These are phyloP conservation scores for Noctua fimbriata DNA, from an alignment of 2,888 invertebrate genomes.

Conservation along the genomic window DNA sequence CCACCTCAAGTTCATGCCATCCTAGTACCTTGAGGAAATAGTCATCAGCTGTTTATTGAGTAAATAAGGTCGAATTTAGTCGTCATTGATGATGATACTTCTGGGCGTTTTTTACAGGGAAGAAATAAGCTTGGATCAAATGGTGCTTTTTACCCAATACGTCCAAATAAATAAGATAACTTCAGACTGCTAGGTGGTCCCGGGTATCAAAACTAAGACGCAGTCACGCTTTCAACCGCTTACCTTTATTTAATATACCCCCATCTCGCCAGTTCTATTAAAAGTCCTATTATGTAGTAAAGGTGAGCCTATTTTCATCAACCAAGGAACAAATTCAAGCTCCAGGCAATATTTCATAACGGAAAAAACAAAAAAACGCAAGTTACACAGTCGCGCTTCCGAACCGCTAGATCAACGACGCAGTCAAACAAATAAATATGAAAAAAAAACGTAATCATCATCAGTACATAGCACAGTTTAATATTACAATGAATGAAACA, in stretches of 20 bases:
- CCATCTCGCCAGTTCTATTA: neutral
- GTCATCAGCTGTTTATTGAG: slow-evolving; percentile 48
- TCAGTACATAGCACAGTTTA: slow-evolving; percentile 19
- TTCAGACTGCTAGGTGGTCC: neutral
- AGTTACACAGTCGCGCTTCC: neutral
- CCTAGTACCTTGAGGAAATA: slow-evolving; percentile 37
- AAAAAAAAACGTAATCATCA: neutral
- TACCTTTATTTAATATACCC: neutral
- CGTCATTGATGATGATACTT: slow-evolving; percentile 10
- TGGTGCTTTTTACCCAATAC: neutral
- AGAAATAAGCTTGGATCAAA: neutral
- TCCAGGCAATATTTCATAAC: neutral
- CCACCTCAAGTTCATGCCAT: slow-evolving; percentile 17
- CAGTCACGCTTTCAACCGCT: neutral
- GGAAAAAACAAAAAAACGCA: neutral
- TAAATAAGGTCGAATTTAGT: slow-evolving; percentile 1
- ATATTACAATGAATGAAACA: slow-evolving; percentile 61
- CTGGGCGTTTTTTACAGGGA: neutral
- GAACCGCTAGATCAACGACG: neutral
- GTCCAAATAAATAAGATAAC: neutral
- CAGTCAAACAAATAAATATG: neutral
- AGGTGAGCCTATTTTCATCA: too few species aligned
- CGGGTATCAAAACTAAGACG: neutral
- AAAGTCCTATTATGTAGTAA: neutral
- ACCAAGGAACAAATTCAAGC: neutral